phyloP scores from a whole-genome alignment of 2,888 invertebrate genomes.

The Caenorhabditis macrosperma region DNA sequence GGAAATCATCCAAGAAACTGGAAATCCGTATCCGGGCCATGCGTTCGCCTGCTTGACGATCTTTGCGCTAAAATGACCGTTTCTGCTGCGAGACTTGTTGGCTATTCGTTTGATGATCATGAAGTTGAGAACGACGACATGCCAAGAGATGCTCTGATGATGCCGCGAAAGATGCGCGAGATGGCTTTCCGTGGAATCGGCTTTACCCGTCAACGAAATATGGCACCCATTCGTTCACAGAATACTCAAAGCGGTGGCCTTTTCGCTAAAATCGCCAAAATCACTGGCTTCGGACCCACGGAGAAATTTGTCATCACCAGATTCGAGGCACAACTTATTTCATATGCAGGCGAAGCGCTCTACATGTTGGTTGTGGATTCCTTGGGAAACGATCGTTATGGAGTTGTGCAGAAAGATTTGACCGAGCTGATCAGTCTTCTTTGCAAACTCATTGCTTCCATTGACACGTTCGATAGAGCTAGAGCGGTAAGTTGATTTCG shows the following conservation, averaged over 20 bases:
- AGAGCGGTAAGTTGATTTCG: slow-evolving; percentile 56
- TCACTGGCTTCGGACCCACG: neutral
- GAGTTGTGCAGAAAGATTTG: slow-evolving; percentile 70
- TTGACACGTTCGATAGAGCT: slow-evolving; percentile 64
- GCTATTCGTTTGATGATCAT: slow-evolving; percentile 51
- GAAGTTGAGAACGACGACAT: slow-evolving; percentile 30
- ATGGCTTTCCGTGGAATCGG: slow-evolving; percentile 38
- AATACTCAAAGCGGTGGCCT: slow-evolving; percentile 29
- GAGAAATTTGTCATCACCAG: slow-evolving; percentile 48
- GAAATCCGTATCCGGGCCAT: slow-evolving; percentile 57
- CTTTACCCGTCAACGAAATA: slow-evolving; percentile 23
- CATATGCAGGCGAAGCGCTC: slow-evolving; percentile 59
- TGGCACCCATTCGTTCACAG: slow-evolving; percentile 31
- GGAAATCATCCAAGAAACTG: slow-evolving; percentile 69
- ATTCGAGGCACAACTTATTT: slow-evolving; percentile 50
- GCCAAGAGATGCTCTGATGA: slow-evolving; percentile 41
- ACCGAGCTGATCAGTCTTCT: slow-evolving; percentile 43
- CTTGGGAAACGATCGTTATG: slow-evolving; percentile 66
- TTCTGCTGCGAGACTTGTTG: slow-evolving; percentile 43
- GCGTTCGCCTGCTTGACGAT: slow-evolving; percentile 56
- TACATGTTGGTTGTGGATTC: slow-evolving; percentile 66
- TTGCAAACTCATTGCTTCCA: slow-evolving; percentile 46
- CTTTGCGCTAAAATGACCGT: slow-evolving; percentile 47
- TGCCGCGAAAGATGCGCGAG: slow-evolving; percentile 56
- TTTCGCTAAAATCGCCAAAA: slow-evolving; percentile 6